Percentiles rank a stretch among this genome's conserved stretches.
These are phyloP conservation scores for Diadema setosum DNA, from an alignment of 35 echinoderm and acorn worm genomes.

Conservation along the genomic window DNA sequence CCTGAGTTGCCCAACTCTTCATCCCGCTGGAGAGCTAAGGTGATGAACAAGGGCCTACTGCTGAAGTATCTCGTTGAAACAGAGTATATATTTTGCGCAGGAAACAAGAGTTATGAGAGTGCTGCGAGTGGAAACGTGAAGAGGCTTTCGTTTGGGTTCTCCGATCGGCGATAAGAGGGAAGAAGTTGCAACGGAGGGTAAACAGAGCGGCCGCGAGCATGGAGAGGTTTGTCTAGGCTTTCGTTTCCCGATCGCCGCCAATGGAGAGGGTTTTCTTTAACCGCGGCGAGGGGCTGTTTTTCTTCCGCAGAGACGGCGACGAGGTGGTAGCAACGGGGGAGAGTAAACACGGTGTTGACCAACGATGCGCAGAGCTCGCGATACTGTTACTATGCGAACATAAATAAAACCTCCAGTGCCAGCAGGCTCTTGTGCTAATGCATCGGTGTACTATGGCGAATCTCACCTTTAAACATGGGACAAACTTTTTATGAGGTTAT, in stretches of 20 bases:
- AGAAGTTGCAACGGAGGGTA: background rate
- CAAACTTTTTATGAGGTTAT: too few species aligned
- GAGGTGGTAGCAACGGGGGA: background rate
- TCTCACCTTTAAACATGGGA: too few species aligned
- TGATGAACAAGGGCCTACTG: background rate
- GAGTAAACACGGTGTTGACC: background rate
- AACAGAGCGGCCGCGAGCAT: background rate
- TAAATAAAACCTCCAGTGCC: too few species aligned
- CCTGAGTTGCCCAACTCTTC: too few species aligned
- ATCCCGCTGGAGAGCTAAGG: background rate
- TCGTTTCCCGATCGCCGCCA: background rate
- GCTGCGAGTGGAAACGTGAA: constrained; percentile 25
- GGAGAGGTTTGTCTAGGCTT: constrained; percentile 25
- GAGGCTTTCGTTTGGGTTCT: constrained; percentile 27
- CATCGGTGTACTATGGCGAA: too few species aligned
- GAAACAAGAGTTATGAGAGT: constrained; percentile 26
- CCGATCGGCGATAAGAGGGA: background rate
- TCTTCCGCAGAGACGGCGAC: background rate
- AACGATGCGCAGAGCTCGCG: background rate
- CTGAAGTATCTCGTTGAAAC: constrained; percentile 32
- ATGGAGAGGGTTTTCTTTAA: background rate
- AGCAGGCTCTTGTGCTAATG: too few species aligned
- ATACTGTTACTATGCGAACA: background rate
- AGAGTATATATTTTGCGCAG: constrained; percentile 32
- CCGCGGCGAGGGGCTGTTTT: background rate